Conservation (phyloP, 2,888 invertebrate genomes). For the Myopa tessellatipennis region DNA sequence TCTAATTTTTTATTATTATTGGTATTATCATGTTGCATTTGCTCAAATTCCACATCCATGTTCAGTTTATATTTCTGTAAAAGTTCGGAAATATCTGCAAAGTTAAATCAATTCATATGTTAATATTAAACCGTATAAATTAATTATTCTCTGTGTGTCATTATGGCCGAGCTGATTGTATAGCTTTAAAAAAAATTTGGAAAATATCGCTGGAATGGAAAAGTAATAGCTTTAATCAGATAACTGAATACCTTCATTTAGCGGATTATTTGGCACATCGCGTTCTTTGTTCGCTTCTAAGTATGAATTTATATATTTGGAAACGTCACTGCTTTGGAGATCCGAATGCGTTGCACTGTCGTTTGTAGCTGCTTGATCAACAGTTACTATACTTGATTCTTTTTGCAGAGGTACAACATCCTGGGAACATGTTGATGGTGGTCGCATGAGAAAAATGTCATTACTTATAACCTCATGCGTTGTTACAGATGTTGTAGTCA, state of each 20-base stretch:
- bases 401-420: not conserved
- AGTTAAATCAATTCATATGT: not conserved
- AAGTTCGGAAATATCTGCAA: constrained; percentile 41
- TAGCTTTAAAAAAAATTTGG: no score
- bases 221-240: not conserved
- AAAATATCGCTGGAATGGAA: not conserved
- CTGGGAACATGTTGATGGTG: not conserved
- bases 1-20: not conserved
- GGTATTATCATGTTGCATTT: not conserved
- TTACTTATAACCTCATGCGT: constrained; percentile 38
- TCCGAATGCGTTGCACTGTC: not conserved
- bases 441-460: constrained; percentile 20
- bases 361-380: not conserved
- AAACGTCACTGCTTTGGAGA: not conserved
- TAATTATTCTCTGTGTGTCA: no score
- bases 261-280: constrained; percentile 7
- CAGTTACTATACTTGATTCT: not conserved
- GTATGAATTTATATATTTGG: constrained; percentile 4
- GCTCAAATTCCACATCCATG: constrained; percentile 21
- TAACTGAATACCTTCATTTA: not conserved
- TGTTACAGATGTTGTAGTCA: constrained; percentile 42
- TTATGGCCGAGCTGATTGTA: no score
- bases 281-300: not conserved
- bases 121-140: not conserved
- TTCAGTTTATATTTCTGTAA: constrained; percentile 36